A percentile compares a stretch with the other conserved stretches of the same genome.
Conservation (phyloP, 2,888 invertebrate species). For the Galerucella nymphaeae region DNA sequence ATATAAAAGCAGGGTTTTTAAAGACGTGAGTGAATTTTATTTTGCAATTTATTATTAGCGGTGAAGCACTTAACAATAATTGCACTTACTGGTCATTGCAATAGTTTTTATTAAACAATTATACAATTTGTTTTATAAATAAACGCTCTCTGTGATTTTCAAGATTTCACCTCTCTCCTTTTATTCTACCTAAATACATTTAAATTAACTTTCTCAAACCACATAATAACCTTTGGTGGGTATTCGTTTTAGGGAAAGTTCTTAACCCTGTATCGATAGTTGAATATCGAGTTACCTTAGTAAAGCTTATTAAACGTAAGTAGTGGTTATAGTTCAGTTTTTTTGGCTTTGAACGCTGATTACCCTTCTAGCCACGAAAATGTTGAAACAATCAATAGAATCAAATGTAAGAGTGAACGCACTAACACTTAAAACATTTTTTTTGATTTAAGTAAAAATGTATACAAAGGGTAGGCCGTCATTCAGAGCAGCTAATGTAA, state of each 20-base stretch:
- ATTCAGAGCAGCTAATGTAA: background rate
- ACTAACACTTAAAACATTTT: too few relatives aligned
- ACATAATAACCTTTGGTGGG: background rate
- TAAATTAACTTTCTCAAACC: background rate
- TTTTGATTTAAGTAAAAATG: too few relatives aligned
- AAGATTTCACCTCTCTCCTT: constrained; percentile 3
- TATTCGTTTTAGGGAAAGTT: background rate
- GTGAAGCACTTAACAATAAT: background rate
- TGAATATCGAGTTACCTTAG: background rate
- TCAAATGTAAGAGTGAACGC: too few relatives aligned
- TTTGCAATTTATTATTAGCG: background rate
- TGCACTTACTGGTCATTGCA: background rate
- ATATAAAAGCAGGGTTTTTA: background rate
- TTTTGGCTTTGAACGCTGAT: too few relatives aligned
- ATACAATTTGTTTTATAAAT: background rate
- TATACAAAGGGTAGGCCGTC: too few relatives aligned
- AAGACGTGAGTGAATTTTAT: background rate
- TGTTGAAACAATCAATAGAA: too few relatives aligned
- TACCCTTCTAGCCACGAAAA: too few relatives aligned
- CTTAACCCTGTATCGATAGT: background rate
- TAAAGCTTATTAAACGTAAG: background rate
- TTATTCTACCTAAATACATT: background rate
- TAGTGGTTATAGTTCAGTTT: too few relatives aligned
- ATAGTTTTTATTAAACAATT: background rate
- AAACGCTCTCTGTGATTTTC: background rate